Base-by-base conservation (phyloP, 1,140 invertebrate species). In the Aphelenchoides besseyi region DNA sequence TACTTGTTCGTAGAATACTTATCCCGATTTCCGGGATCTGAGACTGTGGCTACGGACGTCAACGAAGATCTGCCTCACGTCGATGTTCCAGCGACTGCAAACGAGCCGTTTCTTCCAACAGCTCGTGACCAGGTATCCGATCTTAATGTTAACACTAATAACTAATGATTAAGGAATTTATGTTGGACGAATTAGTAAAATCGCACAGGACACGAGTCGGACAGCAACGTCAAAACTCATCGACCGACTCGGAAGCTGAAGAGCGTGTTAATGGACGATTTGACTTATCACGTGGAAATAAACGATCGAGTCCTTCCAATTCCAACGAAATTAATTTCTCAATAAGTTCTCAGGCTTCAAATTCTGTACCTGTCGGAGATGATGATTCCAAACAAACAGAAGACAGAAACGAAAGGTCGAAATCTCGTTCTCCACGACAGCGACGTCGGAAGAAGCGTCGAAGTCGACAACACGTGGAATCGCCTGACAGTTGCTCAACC, bases 61-160 rank as follows among this genome's bases (percentile, higher is more conserved):
- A 37, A 29, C 12, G 63, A 66, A 12, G 63, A 66, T 53, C 32
- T 66, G n/a, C 63, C 63, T 0, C 30, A 29, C 16, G 63, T 66
- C 23, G 63, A 66, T 16, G 63, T 66, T 12, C 63, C 63, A 0
- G 9, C 30, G 12, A 32, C 63, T 18, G 63, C 63, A 37, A 29
- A 66, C 8, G 63, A 66, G 3, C 63, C 63, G 36, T 66, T 66
- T 30, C 63, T 66, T 66, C 30, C 63, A 2, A 66, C 63, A 29
- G 30, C 63, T 12, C 30, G 63, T 29, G 63, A 66, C 36, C 63
- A 66, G 63, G 63, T 53, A 61, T 2, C 16, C n/a, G 0, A 36
- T 18, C 28, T 61, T 36, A n/a, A 29, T 36, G n/a, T 61, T 36
- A 1, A 61, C n/a, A 29, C n/a, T 36, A 61, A 61, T 61, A n/a